Evolutionary conservation across 1,140 invertebrate species (phyloP).

Genomic region (Drosophila sulfurigaster): DNA sequence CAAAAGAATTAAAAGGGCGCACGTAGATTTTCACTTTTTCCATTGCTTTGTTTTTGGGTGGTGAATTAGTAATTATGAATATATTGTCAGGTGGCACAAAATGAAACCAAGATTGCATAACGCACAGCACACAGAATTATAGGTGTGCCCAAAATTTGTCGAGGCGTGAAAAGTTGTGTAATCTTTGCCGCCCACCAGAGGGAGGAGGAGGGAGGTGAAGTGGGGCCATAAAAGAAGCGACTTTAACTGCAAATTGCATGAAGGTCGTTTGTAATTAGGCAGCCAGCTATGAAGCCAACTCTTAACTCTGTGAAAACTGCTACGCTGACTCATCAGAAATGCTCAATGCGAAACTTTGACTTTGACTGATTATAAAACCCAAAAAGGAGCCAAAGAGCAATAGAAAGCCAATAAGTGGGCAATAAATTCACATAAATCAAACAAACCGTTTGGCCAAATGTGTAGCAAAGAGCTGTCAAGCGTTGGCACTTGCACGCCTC

Average conservation of each 20-base stretch:
- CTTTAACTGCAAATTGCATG: constrained; percentile 42
- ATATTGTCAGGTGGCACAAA: constrained; percentile 31
- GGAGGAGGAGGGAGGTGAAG: neutral
- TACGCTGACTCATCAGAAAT: constrained; percentile 42
- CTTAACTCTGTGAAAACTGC: constrained; percentile 20
- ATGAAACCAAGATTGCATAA: constrained; percentile 39
- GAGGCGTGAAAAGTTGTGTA: constrained; percentile 71
- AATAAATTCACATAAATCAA: constrained; percentile 37
- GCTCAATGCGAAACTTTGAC: constrained; percentile 21
- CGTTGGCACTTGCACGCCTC: constrained; percentile 47
- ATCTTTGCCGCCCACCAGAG: constrained; percentile 10
- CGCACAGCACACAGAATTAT: constrained; percentile 31
- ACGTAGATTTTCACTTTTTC: constrained; percentile 61
- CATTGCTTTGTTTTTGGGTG: constrained; percentile 25
- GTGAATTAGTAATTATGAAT: constrained; percentile 34
- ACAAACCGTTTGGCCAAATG: constrained; percentile 11
- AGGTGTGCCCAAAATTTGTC: constrained; percentile 66
- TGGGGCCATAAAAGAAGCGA: constrained; percentile 6
- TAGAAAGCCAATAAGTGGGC: constrained; percentile 25
- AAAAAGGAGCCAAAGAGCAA: neutral
- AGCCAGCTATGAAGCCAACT: constrained; percentile 46
- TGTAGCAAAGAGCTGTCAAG: constrained; percentile 36
- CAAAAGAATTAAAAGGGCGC: constrained; percentile 46
- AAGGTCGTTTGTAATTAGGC: constrained; percentile 59
- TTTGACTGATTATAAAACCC: constrained; percentile 34